These are phyloP conservation scores for Neofelis nebulosa DNA, from an alignment of 2,113 vertebrate species.

Conservation along the genomic window DNA sequence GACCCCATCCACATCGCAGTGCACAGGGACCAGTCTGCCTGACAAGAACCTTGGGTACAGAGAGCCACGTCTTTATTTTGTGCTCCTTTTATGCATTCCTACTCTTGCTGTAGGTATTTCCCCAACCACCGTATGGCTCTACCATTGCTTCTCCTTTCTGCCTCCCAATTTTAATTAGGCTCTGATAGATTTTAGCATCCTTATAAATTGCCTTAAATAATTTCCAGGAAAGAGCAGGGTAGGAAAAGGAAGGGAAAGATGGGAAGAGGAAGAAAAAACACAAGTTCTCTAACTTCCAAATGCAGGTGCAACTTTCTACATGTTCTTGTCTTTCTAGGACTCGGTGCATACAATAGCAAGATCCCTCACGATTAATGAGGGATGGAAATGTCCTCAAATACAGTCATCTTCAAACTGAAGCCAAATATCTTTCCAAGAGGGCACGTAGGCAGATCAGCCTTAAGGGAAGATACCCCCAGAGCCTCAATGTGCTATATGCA, in stretches of 20 bases:
- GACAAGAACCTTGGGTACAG: not conserved
- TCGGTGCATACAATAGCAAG: not conserved
- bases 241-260: not conserved
- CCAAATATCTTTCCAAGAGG: not conserved
- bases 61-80: too few species aligned
- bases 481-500: too few species aligned
- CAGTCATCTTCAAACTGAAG: not conserved
- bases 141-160: not conserved
- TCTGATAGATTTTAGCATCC: not conserved
- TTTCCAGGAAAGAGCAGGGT: not conserved
- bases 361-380: not conserved
- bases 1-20: not conserved
- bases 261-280: not conserved
- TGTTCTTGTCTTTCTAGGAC: not conserved
- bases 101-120: not conserved
- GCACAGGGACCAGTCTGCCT: not conserved
- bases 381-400: not conserved
- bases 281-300: not conserved
- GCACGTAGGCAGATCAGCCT: not conserved
- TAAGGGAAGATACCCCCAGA: not conserved
- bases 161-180: not conserved
- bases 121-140: rapidly evolving
- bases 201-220: not conserved
- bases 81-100: not conserved
- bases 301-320: rapidly evolving